phyloP scores from a whole-genome alignment of 2,113 vertebrate species.

The Crotalus viridis region DNA sequence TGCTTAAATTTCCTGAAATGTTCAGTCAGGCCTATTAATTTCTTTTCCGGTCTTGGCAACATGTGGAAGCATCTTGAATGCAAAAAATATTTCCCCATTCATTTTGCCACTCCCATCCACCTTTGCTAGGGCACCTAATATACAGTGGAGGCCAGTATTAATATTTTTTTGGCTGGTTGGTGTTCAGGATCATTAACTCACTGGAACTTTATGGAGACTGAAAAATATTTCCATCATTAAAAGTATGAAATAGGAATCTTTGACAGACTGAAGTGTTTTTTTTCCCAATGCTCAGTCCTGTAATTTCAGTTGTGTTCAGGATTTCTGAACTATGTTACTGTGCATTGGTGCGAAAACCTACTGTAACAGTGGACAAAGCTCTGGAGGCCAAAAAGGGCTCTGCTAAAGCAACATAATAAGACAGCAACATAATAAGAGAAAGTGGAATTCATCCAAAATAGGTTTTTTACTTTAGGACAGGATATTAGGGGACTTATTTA shows the following conservation, averaged over 20 bases:
- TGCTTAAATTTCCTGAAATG: constrained; percentile 22
- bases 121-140: constrained; percentile 20
- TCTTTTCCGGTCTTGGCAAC: background rate
- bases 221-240: constrained; percentile 30
- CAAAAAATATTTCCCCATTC: background rate
- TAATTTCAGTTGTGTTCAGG: background rate
- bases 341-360: background rate
- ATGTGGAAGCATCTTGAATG: constrained; percentile 4
- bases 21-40: background rate
- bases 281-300: background rate
- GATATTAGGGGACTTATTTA: background rate
- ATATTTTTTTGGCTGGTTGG: constrained; percentile 23
- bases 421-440: background rate
- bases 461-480: background rate
- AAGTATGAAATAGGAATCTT: constrained; percentile 38
- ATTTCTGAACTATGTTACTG: background rate
- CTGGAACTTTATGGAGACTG: constrained; percentile 29
- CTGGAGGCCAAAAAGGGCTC: background rate
- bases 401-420: background rate
- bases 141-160: background rate
- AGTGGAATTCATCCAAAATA: background rate
- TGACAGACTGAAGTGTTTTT: background rate
- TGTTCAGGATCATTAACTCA: constrained; percentile 38
- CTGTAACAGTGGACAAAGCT: background rate
- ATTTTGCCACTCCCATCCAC: constrained; percentile 27